A percentile compares a stretch with the other conserved stretches of the same genome.
Evolutionary conservation across 2,113 vertebrate species (phyloP).

Genomic region (Eptesicus fuscus): DNA sequence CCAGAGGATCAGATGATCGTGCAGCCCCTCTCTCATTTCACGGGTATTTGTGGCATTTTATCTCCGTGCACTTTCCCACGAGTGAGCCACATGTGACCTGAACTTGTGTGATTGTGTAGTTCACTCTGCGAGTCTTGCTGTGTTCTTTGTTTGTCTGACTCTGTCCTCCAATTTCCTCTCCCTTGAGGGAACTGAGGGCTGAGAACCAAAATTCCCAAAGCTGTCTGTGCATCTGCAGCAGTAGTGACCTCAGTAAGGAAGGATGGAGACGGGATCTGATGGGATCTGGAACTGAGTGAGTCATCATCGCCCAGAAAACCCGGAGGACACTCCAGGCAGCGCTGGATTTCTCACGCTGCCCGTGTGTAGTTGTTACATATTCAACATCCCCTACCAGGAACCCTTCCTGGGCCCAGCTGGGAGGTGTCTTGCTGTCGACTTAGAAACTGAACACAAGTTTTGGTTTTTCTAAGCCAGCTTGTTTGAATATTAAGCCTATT

Average conservation of each 20-base stretch:
- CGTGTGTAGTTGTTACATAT: not conserved
- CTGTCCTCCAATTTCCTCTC: not conserved
- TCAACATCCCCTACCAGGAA: not conserved
- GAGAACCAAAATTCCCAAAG: not conserved
- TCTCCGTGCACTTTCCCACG: not conserved
- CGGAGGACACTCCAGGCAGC: fast-evolving
- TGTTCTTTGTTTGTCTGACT: not conserved
- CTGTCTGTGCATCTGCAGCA: not conserved
- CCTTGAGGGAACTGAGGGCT: not conserved
- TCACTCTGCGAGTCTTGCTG: not conserved
- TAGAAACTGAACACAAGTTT: not conserved
- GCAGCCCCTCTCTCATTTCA: slow-evolving; percentile 9
- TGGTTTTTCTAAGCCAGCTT: slow-evolving; percentile 11
- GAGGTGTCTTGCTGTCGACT: slow-evolving; percentile 14
- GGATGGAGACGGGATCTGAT: not conserved
- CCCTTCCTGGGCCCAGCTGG: not conserved
- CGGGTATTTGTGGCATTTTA: slow-evolving; percentile 36
- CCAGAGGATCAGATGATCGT: not conserved
- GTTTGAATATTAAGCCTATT: slow-evolving; percentile 54
- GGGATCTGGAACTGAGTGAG: not conserved
- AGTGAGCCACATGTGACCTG: not conserved
- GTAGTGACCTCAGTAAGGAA: not conserved
- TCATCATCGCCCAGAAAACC: not conserved
- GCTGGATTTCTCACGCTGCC: not conserved
- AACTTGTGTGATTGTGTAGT: not conserved